phyloP scores from a whole-genome alignment of 2,113 vertebrate species.

The Oxyura jamaicensis region DNA sequence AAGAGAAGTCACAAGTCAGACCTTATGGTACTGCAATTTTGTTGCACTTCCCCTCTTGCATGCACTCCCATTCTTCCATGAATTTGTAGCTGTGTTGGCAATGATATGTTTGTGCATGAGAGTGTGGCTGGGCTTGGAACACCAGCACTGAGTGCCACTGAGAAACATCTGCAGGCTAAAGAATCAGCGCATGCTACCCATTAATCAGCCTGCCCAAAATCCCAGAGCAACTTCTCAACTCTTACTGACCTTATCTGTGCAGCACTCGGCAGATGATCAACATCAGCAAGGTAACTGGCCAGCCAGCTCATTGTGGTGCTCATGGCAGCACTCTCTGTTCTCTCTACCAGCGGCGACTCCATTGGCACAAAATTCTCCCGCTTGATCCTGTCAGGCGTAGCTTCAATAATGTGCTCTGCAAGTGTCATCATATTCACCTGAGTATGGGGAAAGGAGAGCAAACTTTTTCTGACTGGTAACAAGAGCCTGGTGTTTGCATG shows the following conservation, averaged over 20 bases:
- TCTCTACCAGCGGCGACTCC: slow-evolving; percentile 81
- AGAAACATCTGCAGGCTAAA: background rate
- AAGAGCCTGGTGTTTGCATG: background rate
- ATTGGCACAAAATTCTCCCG: slow-evolving; percentile 89
- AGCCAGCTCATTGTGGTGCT: slow-evolving; percentile 99
- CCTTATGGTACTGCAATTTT: background rate
- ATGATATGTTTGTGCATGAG: rapidly evolving
- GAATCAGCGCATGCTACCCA: background rate
- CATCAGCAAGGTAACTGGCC: slow-evolving; percentile 96
- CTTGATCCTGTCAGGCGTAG: slow-evolving; percentile 96
- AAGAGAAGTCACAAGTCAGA: background rate
- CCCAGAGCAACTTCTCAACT: background rate
- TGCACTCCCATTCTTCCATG: background rate
- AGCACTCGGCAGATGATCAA: slow-evolving; percentile 91
- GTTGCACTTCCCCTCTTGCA: background rate
- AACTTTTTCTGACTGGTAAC: background rate
- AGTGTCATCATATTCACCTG: slow-evolving; percentile 98
- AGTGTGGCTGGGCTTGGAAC: background rate
- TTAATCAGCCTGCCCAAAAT: background rate
- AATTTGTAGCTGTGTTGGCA: background rate
- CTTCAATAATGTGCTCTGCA: slow-evolving; percentile 98
- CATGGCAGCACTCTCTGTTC: slow-evolving; percentile 82
- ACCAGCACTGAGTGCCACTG: background rate
- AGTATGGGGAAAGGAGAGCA: background rate
- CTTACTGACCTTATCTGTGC: slow-evolving; percentile 88